A percentile compares a stretch with the other conserved stretches of the same genome.
Evolutionary conservation across 1,140 invertebrate species (phyloP).

Genomic region (Drepana arcuata): DNA sequence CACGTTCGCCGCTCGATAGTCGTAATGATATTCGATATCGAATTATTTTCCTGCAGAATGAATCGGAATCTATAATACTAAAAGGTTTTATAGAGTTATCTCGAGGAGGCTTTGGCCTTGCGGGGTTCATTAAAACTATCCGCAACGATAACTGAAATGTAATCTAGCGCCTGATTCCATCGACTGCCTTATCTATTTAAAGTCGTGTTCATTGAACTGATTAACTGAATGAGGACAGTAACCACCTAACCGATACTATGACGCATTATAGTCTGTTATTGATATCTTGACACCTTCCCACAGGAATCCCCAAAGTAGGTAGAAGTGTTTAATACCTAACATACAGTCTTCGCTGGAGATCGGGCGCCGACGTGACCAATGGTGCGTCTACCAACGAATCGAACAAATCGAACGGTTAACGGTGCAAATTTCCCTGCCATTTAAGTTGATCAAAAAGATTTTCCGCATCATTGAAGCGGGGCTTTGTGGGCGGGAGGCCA

Average conservation of each 20-base stretch:
- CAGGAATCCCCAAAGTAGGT: background rate
- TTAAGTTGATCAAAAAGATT: slow-evolving; percentile 8
- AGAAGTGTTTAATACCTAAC: too few species aligned
- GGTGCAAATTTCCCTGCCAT: too few species aligned
- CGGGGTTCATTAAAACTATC: slow-evolving; percentile 54
- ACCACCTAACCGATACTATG: too few species aligned
- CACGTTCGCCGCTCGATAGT: slow-evolving; percentile 32
- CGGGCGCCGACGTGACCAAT: too few species aligned
- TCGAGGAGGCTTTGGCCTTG: slow-evolving; percentile 57
- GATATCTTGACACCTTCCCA: background rate
- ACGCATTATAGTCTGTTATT: too few species aligned
- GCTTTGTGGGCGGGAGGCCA: too few species aligned
- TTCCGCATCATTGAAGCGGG: slow-evolving; percentile 12
- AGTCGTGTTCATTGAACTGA: slow-evolving; percentile 2
- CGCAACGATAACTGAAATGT: slow-evolving; percentile 47
- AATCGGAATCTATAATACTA: slow-evolving; percentile 54
- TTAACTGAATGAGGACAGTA: slow-evolving; percentile 2
- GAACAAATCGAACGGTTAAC: too few species aligned
- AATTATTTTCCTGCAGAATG: slow-evolving; percentile 57
- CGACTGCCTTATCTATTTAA: slow-evolving; percentile 33
- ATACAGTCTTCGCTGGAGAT: too few species aligned
- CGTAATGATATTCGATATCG: slow-evolving; percentile 59
- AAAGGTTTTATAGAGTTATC: slow-evolving; percentile 66
- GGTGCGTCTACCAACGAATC: too few species aligned
- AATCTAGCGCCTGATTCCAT: slow-evolving; percentile 61